phyloP scores from a whole-genome alignment of 2,888 invertebrate species.

The Lissocephala sabroskyi region DNA sequence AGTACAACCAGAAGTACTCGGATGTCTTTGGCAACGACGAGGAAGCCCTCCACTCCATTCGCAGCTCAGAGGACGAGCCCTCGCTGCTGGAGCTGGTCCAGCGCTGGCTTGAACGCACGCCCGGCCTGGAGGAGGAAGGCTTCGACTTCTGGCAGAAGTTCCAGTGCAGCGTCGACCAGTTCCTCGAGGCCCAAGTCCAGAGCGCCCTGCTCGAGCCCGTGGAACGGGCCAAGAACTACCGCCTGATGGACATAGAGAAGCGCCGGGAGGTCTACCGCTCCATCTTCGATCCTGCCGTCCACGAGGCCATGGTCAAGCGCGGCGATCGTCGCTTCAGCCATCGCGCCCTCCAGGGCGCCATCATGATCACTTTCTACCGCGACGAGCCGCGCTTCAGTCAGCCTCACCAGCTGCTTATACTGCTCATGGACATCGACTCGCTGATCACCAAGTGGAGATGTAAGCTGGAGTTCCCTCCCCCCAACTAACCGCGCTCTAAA shows the following conservation, averaged over 20 bases:
- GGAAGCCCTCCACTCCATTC: slow-evolving; percentile 75
- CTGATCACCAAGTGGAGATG: slow-evolving; percentile 99
- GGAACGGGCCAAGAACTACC: slow-evolving; percentile 78
- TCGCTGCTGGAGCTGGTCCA: slow-evolving; percentile 90
- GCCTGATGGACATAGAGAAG: slow-evolving; percentile 83
- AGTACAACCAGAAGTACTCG: slow-evolving; percentile 94
- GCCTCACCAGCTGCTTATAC: slow-evolving; percentile 94
- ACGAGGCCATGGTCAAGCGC: slow-evolving; percentile 86
- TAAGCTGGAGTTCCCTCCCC: slow-evolving; percentile 76
- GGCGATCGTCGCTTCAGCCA: slow-evolving; percentile 86
- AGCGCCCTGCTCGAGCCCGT: slow-evolving; percentile 75
- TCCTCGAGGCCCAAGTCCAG: slow-evolving; percentile 79
- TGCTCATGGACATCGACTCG: slow-evolving; percentile 98
- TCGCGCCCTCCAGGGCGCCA: slow-evolving; percentile 94
- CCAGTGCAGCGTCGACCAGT: slow-evolving; percentile 79
- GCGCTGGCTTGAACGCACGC: slow-evolving; percentile 95
- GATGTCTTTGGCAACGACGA: slow-evolving; percentile 87
- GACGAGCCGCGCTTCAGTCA: slow-evolving; percentile 98
- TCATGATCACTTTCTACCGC: slow-evolving; percentile 97
- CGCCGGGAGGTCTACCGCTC: slow-evolving; percentile 89
- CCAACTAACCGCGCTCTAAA: background rate
- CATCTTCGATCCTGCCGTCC: slow-evolving; percentile 88
- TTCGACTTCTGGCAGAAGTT: slow-evolving; percentile 98
- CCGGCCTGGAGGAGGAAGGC: slow-evolving; percentile 86
- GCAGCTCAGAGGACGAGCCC: slow-evolving; percentile 86